A percentile compares a stretch with the other conserved stretches of the same genome.
These are phyloP conservation scores for Anolis sagrei DNA, from an alignment of 2,113 vertebrate species.

Conservation along the genomic window DNA sequence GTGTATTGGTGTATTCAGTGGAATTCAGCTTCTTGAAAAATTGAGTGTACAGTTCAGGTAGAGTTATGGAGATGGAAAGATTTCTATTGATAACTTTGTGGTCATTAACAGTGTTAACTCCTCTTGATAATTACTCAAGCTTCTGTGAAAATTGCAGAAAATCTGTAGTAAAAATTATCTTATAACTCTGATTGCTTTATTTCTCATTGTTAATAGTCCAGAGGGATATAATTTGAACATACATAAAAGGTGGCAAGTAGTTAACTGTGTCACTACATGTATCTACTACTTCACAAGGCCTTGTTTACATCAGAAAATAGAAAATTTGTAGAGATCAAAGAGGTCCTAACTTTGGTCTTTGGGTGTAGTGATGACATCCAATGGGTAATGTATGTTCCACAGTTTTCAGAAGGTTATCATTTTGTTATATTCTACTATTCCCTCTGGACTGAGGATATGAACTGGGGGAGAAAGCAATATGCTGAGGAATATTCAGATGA, in stretches of 20 bases:
- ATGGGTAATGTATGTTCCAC: not conserved
- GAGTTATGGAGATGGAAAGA: conserved; percentile 37
- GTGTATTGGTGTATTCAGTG: conserved; percentile 60
- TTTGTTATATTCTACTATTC: not conserved
- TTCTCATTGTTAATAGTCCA: conserved; percentile 7
- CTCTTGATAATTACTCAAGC: conserved; percentile 10
- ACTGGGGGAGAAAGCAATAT: not conserved
- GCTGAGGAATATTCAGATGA: too few species aligned
- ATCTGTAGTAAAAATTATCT: not conserved
- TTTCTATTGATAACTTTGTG: conserved; percentile 16
- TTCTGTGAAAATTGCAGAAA: conserved; percentile 2
- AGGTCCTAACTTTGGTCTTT: not conserved
- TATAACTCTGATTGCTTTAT: not conserved
- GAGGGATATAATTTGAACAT: not conserved
- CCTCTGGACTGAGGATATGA: not conserved
- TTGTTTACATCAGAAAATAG: too few species aligned
- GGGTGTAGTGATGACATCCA: not conserved
- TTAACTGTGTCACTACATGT: too few species aligned
- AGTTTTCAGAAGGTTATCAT: not conserved
- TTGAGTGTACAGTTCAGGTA: conserved; percentile 35
- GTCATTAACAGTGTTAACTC: conserved; percentile 13
- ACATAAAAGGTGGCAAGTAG: not conserved
- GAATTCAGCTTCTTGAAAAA: conserved; percentile 39
- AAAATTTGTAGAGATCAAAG: too few species aligned
- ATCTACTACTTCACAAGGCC: too few species aligned